Evolutionary conservation across 2,888 invertebrate genomes (phyloP), one percentile per base, ranked within the genome.

Genomic region (Meghimatium bilineatum): DNA sequence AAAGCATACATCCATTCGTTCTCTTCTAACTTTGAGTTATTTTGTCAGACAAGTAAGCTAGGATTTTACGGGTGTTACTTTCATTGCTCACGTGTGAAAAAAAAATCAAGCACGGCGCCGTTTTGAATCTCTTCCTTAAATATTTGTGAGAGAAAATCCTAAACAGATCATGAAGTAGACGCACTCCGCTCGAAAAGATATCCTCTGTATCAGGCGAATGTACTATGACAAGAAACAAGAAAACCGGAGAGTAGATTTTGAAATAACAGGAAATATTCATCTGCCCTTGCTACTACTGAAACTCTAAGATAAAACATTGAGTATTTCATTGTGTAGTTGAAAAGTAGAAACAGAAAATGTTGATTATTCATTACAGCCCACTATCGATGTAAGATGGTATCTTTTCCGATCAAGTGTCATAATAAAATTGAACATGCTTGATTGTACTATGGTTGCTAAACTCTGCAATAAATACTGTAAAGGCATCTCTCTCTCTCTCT

Each of bases 91-190:
- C n/a, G 23, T 2, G n/a, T n/a, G 60, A n/a, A n/a, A 12, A 26
- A 63, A n/a, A 63, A 63, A 26, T 17, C 2, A 63, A 8, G 12
- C n/a, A 1, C 60, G 60, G 60, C 60, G 60, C 60, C 60, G 23
- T 63, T 63, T 63, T 63, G 60, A 63, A 63, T 63, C 60, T 63
- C 60, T 10, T 63, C n/a, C 60, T 63, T 63, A 63, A 26, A 63
- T n/a, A 63, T 63, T 63, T 63, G 60, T 23, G n/a, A n/a, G 60
- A n/a, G 23, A 63, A 63, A 63, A 63, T 63, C 60, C 60, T 23
- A 63, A 63, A 63, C 60, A 63, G 60, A 63, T 63, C 60, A n/a
- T 8, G 5, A 5, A n/a, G 60, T 12, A 63, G 60, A 63, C 60
- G 12, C n/a, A 2, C n/a, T 26, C n/a, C n/a, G 60, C n/a, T 63